These are phyloP conservation scores for Hololepta plana DNA, from an alignment of 2,888 invertebrate genomes.

Conservation along the genomic window DNA sequence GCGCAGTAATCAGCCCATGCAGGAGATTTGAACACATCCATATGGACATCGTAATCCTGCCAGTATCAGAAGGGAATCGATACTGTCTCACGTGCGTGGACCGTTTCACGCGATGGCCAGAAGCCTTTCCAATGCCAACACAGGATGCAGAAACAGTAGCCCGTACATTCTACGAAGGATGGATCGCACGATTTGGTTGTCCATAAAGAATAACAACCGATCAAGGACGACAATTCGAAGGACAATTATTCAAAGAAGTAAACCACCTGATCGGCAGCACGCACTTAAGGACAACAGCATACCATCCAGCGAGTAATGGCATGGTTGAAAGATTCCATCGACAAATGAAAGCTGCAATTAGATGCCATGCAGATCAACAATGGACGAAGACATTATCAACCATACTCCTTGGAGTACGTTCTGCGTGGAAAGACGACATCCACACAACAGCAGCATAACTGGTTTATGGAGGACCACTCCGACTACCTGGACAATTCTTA, in stretches of 20 bases:
- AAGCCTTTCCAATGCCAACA: constrained; percentile 16
- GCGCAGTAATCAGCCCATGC: constrained; percentile 10
- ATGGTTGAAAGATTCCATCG: constrained; percentile 10
- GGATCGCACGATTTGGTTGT: constrained; percentile 17
- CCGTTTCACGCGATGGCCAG: constrained; percentile 16
- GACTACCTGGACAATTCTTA: too few relatives aligned
- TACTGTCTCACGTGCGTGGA: constrained; percentile 19
- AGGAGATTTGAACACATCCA: constrained; percentile 22
- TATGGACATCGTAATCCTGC: constrained; percentile 25
- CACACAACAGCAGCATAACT: too few relatives aligned
- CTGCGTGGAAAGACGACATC: too few relatives aligned
- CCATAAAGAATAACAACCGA: constrained; percentile 16
- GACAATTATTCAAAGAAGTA: constrained; percentile 10
- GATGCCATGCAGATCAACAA: too few relatives aligned
- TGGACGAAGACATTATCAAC: too few relatives aligned
- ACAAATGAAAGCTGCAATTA: constrained; percentile 8
- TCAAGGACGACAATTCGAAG: constrained; percentile 16
- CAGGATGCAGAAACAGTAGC: constrained; percentile 16
- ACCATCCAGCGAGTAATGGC: constrained; percentile 10
- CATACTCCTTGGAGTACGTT: too few relatives aligned
- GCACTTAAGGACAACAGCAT: constrained; percentile 9
- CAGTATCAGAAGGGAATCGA: constrained; percentile 15
- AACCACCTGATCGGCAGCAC: constrained; percentile 8
- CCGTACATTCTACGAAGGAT: constrained; percentile 12
- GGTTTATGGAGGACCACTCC: too few relatives aligned